Evolutionary conservation across 1,140 invertebrate species (phyloP), one percentile per base, ranked within the genome.

Genomic region (Prorops nasuta): DNA sequence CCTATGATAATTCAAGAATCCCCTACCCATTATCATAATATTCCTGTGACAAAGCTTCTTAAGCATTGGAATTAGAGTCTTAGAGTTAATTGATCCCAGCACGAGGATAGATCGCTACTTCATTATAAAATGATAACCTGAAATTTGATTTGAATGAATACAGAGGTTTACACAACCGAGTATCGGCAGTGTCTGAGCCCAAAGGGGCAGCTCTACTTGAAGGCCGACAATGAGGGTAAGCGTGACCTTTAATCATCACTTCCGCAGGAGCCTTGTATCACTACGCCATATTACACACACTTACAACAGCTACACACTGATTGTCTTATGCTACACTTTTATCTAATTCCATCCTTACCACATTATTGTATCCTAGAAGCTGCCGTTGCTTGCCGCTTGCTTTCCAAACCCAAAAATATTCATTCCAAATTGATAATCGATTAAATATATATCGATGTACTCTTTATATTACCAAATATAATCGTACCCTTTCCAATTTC

Each of bases 221-320:
- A 88, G 81, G 84, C 84, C 76, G 86, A 89, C 79, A 83, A 81
- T 76, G 85, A 86, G 81, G 86, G 86, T 89, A 88, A 88, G 86
- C 72, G 65, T 69, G 63, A 71, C 65, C 65, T 73, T 71, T 71
- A 71, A 69, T 71, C 66, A 72, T 65, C 64, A 77, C 72, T 71
- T 71, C 66, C 63, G 63, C 67, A 71, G 69, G 70, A 71, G 69
- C 56, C 58, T 67, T 65, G 51, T 68, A 62, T 58, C 64, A 58
- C 56, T 48, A 56, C 50, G 49, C 55, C 59, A 71, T 57, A 61
- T 64, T 28, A 36, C 37, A 22, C 19, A 28, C 39, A 44, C 14
- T 28, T 48, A 21, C 38, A 21, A 44, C 44, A 51, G 48, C 18
- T 46, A 18, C 18, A 61, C 35, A 55, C 48, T 24, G 24, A 50